A percentile compares a stretch with the other conserved stretches of the same genome.
Evolutionary conservation across 2,113 vertebrate genomes (phyloP).

Genomic region (Fulica atra): DNA sequence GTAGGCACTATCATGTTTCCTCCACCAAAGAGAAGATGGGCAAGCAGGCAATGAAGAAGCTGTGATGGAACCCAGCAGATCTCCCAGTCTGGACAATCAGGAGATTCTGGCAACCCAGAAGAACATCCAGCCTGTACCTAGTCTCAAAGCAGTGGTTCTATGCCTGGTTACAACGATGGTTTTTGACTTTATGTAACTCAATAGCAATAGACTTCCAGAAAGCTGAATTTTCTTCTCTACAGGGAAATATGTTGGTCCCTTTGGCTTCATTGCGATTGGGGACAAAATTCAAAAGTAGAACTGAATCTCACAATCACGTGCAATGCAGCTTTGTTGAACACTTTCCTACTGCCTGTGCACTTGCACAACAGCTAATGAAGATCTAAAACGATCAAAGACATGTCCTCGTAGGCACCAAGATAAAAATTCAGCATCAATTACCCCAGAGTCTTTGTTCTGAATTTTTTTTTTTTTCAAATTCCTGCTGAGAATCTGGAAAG

Average conservation of each 20-base stretch:
- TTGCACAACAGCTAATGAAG: not conserved
- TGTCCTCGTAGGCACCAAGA: not conserved
- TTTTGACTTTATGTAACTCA: not conserved
- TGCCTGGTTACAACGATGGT: not conserved
- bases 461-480: not conserved
- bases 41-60: not conserved
- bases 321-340: not conserved
- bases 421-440: not conserved
- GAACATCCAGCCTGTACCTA: not conserved
- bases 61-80: not conserved
- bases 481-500: not conserved
- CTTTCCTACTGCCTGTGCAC: not conserved
- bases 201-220: not conserved
- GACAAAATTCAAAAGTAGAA: not conserved
- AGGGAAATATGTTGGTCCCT: not conserved
- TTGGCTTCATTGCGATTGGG: not conserved
- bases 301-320: not conserved
- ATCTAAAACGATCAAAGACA: not conserved
- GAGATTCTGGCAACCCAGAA: not conserved
- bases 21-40: not conserved
- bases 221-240: not conserved
- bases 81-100: not conserved
- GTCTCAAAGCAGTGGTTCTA: accelerated
- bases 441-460: not conserved
- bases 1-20: not conserved